phyloP scores from a whole-genome alignment of 2,797 vertebrate species.

The Rhynchonycteris naso region DNA sequence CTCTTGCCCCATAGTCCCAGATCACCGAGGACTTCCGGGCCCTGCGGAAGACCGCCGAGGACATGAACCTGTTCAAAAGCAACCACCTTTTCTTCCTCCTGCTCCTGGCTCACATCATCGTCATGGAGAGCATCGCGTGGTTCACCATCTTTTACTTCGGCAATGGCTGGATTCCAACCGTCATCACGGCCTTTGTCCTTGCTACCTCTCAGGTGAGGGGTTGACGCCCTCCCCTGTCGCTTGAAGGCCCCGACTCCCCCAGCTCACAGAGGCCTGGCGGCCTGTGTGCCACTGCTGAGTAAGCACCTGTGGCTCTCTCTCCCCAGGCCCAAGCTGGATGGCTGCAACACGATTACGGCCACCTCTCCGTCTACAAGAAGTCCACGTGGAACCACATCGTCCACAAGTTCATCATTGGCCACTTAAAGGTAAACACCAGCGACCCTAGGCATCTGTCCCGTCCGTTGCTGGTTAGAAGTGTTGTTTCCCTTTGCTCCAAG shows the following conservation, averaged over 20 bases:
- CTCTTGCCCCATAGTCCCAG: constrained; percentile 84
- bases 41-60: constrained; percentile 88
- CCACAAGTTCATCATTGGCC: constrained; percentile 96
- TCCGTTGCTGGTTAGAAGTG: background rate
- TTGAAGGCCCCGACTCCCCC: background rate
- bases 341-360: constrained; percentile 92
- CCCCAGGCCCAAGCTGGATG: constrained; percentile 92
- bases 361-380: constrained; percentile 95
- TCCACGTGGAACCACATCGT: constrained; percentile 93
- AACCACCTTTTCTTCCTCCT: constrained; percentile 92
- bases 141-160: constrained; percentile 89
- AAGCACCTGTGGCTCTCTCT: constrained; percentile 10
- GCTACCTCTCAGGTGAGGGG: constrained; percentile 91
- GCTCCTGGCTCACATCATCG: constrained; percentile 92
- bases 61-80: constrained; percentile 90
- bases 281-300: fast-evolving
- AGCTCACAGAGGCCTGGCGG: background rate
- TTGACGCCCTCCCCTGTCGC: background rate
- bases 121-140: constrained; percentile 91
- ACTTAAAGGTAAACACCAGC: constrained; percentile 91
- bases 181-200: constrained; percentile 88
- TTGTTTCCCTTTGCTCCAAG: background rate
- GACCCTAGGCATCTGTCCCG: fast-evolving
- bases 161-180: constrained; percentile 91
- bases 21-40: constrained; percentile 91